These are phyloP conservation scores for Malacoraja senta DNA, from an alignment of 2,797 vertebrate species.

Conservation along the genomic window DNA sequence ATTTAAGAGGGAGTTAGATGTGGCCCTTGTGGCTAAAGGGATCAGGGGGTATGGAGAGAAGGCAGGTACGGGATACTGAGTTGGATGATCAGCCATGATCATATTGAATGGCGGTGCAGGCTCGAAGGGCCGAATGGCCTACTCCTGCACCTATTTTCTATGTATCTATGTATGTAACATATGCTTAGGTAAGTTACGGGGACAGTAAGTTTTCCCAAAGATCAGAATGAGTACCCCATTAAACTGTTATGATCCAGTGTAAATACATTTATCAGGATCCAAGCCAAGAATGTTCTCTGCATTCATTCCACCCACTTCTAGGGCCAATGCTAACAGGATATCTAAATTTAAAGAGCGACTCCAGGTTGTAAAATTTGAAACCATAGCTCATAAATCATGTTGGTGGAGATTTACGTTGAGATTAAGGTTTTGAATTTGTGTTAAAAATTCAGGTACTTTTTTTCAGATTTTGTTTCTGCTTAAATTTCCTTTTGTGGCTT, in stretches of 20 bases:
- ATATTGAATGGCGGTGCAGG: too few relatives aligned
- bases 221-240: background rate
- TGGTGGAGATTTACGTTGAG: background rate
- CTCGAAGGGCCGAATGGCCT: too few relatives aligned
- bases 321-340: background rate
- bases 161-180: too few relatives aligned
- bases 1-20: too few relatives aligned
- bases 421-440: background rate
- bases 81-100: too few relatives aligned
- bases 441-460: background rate
- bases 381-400: background rate
- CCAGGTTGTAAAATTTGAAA: constrained; percentile 7
- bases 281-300: background rate
- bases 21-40: too few relatives aligned
- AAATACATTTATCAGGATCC: background rate
- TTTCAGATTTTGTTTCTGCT: background rate
- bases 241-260: background rate
- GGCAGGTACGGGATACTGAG: too few relatives aligned
- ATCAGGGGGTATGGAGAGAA: too few relatives aligned
- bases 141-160: too few relatives aligned
- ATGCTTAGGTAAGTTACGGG: background rate
- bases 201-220: background rate
- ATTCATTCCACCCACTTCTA: background rate
- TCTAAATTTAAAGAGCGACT: constrained; percentile 1
- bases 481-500: background rate